phyloP scores from a whole-genome alignment of 2,888 invertebrate genomes.

The Resseliella maxima region DNA sequence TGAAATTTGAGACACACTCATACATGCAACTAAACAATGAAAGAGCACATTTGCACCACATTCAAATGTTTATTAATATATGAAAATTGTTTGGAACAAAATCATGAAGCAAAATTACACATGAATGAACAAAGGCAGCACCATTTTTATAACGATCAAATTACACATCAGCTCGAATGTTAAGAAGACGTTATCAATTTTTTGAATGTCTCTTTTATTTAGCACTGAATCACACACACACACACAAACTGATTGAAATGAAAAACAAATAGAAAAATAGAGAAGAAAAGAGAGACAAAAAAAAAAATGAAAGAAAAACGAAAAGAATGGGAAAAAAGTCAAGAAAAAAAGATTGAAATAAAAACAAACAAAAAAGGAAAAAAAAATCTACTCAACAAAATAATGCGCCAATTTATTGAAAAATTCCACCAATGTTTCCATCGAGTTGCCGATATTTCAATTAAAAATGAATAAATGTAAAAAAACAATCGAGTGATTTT shows the following conservation, averaged over 20 bases:
- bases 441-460: conserved; percentile 30
- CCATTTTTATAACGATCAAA: background rate
- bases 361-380: too few relatives aligned
- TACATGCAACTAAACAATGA: too few relatives aligned
- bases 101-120: background rate
- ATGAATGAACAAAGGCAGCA: conserved; percentile 29
- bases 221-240: background rate
- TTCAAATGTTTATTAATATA: conserved; percentile 16
- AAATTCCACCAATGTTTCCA: background rate
- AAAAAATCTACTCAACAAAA: too few relatives aligned
- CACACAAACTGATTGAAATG: background rate
- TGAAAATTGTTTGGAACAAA: background rate
- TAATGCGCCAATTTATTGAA: conserved; percentile 27
- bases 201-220: background rate
- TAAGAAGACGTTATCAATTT: background rate
- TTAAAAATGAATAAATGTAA: conserved; percentile 16
- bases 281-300: too few relatives aligned
- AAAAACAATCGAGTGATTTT: background rate
- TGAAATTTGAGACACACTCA: conserved; percentile 34
- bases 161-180: background rate
- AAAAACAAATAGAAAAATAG: too few relatives aligned
- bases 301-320: too few relatives aligned
- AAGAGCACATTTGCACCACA: background rate
- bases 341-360: too few relatives aligned
- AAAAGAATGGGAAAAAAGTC: background rate